These are phyloP conservation scores for Dufourea novaeangliae DNA, from an alignment of 1,140 invertebrate genomes.

Conservation along the genomic window DNA sequence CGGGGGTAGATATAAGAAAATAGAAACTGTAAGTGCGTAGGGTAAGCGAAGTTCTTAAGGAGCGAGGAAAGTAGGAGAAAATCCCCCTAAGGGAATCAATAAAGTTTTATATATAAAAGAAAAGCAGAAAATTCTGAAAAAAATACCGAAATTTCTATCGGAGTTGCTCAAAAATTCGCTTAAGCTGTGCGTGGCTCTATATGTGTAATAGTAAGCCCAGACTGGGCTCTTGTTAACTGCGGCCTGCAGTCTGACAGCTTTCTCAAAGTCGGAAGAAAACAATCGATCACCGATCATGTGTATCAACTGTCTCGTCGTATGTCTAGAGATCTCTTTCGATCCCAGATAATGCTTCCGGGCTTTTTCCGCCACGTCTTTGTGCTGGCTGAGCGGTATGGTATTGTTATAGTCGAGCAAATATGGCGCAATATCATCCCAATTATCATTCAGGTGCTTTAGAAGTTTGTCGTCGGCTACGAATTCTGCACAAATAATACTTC, in stretches of 20 bases:
- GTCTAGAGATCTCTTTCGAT: not conserved
- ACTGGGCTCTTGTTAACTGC: constrained; percentile 8
- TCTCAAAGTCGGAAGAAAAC: not conserved
- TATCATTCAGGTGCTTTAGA: constrained; percentile 79
- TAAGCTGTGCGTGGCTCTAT: not conserved
- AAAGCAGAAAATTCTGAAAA: not conserved
- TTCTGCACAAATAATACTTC: constrained; percentile 66
- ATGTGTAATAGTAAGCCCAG: constrained; percentile 11
- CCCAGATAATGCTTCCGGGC: constrained; percentile 1
- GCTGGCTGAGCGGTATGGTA: not conserved
- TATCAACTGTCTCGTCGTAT: not conserved
- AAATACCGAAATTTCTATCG: constrained; percentile 80
- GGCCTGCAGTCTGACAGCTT: not conserved
- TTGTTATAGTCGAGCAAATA: constrained; percentile 11
- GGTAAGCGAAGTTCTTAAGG: too few species aligned
- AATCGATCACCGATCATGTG: constrained; percentile 4
- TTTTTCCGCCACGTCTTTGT: not conserved
- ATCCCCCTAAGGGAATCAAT: too few species aligned
- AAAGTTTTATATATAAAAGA: not conserved
- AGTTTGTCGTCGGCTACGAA: constrained; percentile 76
- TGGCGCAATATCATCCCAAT: constrained; percentile 77
- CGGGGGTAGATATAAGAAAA: too few species aligned
- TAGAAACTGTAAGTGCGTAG: too few species aligned
- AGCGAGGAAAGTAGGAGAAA: too few species aligned
- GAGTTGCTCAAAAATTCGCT: constrained; percentile 71